Evolutionary conservation across 2,797 vertebrate genomes (phyloP).

Genomic region (Aldrovandia affinis): DNA sequence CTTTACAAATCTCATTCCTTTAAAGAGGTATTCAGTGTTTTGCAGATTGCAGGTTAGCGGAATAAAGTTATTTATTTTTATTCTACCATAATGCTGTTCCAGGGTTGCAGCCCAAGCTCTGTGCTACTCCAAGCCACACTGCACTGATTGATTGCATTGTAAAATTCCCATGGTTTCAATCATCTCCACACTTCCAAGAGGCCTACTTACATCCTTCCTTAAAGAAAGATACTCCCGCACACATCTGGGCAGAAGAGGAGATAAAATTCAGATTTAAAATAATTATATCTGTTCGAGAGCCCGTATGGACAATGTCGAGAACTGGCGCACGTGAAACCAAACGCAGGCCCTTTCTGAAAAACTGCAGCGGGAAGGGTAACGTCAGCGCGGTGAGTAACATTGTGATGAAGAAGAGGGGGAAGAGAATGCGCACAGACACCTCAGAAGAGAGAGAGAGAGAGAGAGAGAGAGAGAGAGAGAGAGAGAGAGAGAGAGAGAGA

Average conservation of each 20-base stretch:
- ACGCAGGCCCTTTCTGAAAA: not conserved
- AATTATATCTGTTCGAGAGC: not conserved
- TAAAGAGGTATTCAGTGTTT: too few species aligned
- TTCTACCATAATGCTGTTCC: too few species aligned
- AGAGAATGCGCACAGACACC: slow-evolving; percentile 11
- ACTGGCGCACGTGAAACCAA: not conserved
- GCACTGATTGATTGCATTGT: not conserved
- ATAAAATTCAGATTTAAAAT: not conserved
- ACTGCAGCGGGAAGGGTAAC: not conserved
- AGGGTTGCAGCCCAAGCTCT: too few species aligned
- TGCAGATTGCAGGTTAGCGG: too few species aligned
- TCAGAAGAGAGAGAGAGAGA: not conserved
- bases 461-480: not conserved
- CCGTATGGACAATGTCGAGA: slow-evolving; percentile 5
- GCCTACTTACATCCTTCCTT: not conserved
- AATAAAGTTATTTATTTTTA: not conserved
- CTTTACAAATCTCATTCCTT: too few species aligned
- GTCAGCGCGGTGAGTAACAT: slow-evolving; percentile 16
- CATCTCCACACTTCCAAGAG: not conserved
- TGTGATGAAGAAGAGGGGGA: slow-evolving; percentile 35
- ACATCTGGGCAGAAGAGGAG: not conserved
- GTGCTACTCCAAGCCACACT: too few species aligned
- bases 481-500: not conserved
- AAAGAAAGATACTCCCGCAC: not conserved
- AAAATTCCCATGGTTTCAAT: not conserved